Conservation (phyloP, 1,140 invertebrate species). For the Zaprionus davidi region DNA sequence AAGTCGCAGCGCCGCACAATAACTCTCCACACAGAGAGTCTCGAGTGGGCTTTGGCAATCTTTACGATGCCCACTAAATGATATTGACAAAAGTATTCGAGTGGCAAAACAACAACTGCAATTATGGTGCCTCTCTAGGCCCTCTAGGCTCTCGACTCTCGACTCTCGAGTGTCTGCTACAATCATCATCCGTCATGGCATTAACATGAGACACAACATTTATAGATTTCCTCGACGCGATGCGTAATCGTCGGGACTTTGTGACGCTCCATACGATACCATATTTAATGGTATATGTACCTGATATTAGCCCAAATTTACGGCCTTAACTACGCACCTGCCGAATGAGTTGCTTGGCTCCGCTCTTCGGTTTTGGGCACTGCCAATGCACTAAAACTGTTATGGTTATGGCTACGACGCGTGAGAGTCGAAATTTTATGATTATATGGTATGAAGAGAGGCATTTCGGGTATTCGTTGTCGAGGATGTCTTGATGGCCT, state of each 20-base stretch:
- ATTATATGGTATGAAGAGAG: slow-evolving; percentile 34
- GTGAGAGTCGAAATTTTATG: slow-evolving; percentile 52
- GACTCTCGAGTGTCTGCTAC: slow-evolving; percentile 72
- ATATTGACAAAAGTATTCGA: slow-evolving; percentile 79
- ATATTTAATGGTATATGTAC: neutral
- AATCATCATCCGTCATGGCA: slow-evolving; percentile 75
- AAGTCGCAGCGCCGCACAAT: slow-evolving; percentile 54
- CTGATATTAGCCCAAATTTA: slow-evolving; percentile 32
- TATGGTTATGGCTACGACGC: slow-evolving; percentile 59
- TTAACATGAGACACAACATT: slow-evolving; percentile 60
- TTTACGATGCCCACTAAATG: slow-evolving; percentile 82
- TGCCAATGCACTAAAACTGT: slow-evolving; percentile 53
- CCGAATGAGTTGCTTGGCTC: neutral
- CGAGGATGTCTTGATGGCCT: slow-evolving; percentile 34
- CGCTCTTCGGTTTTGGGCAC: slow-evolving; percentile 14
- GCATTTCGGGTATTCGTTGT: slow-evolving; percentile 16
- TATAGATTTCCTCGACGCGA: slow-evolving; percentile 34
- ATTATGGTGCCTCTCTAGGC: slow-evolving; percentile 45
- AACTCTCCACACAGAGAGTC: slow-evolving; percentile 60
- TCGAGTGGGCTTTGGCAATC: slow-evolving; percentile 80
- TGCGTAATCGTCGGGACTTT: slow-evolving; percentile 38
- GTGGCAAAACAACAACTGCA: slow-evolving; percentile 66
- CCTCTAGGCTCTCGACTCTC: slow-evolving; percentile 55
- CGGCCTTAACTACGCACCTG: slow-evolving; percentile 18
- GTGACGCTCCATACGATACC: neutral